Base-by-base conservation (phyloP, 2,797 vertebrate species). In the Pogoniulus pusillus region DNA sequence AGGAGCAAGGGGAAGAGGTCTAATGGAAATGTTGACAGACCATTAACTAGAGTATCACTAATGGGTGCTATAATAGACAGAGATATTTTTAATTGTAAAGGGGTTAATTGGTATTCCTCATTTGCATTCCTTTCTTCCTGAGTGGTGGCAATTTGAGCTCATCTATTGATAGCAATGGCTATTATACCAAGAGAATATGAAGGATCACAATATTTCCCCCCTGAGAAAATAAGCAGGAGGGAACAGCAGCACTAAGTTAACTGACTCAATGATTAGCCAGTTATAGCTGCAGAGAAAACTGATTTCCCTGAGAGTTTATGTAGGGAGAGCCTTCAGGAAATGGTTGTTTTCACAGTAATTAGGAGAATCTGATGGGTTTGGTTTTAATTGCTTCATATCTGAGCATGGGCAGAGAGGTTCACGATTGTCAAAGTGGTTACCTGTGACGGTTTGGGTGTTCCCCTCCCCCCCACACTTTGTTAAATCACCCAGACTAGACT, bases 21-120 rank as follows among this genome's bases (percentile, higher is more conserved):
- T 96, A 96, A 95, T 96, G 92, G 92, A 96, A 96, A 94, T 91
- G 89, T 79, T 96, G 94, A 93, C 93, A 95, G 94, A 91, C 87
- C 60, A 94, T 97, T 96, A 96, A 94, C 85, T 92, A 85, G 81
- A 96, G 88, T 89, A 93, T 86, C 91, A 60, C 77, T 96, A 94
- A 95, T 97, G 89, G 94, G 58, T 87, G 65, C 70, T 91, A 76
- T 93, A 95, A 96, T 93, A 95, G 84, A 91, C 74, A 94, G 88
- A 91, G 93, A 95, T 88, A 87, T 95, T 94, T 96, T 92, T 94
- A 93, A 96, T 95, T 96, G 90, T 95, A 90, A 94, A 95, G 59
- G 68, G 94, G 84, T 96, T 95, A 96, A 96, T 95, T 91, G 80
- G 69, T 90, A 88, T 84, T 91, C 77, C 75, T 93, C 78, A 96